Evolutionary conservation across 2,888 invertebrate species (phyloP), one percentile per base, ranked within the genome.

Genomic region (Ernsta delagoae): DNA sequence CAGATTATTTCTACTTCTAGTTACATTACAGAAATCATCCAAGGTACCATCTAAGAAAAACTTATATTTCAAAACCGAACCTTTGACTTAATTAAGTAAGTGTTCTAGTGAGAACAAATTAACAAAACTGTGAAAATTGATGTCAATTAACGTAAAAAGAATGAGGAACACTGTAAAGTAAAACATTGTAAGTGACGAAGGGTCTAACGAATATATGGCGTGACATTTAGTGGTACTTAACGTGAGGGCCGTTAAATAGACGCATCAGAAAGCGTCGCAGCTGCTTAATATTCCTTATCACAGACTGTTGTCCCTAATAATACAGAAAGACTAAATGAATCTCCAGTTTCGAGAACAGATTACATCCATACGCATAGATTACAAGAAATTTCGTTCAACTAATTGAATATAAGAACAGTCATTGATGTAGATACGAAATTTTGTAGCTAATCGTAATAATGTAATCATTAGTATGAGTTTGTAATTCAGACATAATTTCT

Each of bases 181-280:
- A 79, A 81, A 79, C 82, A 80, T 77, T 84, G 85, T 82, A 78
- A 77, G 78, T 75, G 78, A 76, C 75, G 77, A 78, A 78, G 80
- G 79, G 77, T 77, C 80, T 86, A 86, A 90, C 85, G 80, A 86
- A 89, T 86, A 87, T 87, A 88, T 85, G 82, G 86, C 79, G 86
- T 86, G 86, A 89, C 89, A 87, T 87, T 90, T 89, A 90, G 88
- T 83, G 77, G 81, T 84, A 89, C 83, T 91, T 89, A 90, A 87
- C 81, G 81, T 81, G 83, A 82, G 83, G 83, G 86, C 81, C 76
- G 86, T 88, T 88, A 86, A 90, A 88, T 86, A 84, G 84, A 83
- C 75, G 83, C 85, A 85, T 86, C 86, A 88, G 84, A 89, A 85
- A 78, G 88, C 86, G 84, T 83, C 64, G 78, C 86, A 83, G 85